These are phyloP conservation scores for Scelioninae gen. 2 DNA, from an alignment of 2,888 invertebrate species.

Conservation along the genomic window DNA sequence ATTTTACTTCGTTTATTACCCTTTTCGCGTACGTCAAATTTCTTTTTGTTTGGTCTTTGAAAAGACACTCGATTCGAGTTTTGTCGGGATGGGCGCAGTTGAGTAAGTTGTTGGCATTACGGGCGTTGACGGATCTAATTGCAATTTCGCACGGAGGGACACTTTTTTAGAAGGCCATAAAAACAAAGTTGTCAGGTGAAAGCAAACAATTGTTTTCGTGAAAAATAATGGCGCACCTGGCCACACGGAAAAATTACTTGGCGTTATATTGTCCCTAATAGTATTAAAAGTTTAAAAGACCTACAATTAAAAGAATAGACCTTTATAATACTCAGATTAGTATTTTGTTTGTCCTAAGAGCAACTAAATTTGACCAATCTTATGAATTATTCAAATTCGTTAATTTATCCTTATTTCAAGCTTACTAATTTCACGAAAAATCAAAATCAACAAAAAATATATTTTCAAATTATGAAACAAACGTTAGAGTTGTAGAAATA, in stretches of 20 bases:
- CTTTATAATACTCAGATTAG: no score
- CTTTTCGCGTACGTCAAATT: not conserved
- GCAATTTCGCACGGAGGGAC: slow-evolving; percentile 39
- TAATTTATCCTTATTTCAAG: no score
- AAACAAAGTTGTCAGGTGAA: slow-evolving; percentile 38
- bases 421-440: no score
- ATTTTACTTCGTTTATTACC: no score
- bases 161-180: slow-evolving; percentile 10
- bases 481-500: no score
- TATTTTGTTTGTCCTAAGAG: no score
- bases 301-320: not conserved
- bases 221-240: slow-evolving; percentile 35
- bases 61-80: not conserved
- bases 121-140: slow-evolving; percentile 47
- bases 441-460: no score
- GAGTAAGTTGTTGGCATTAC: slow-evolving; percentile 37
- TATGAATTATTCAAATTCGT: no score
- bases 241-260: slow-evolving; percentile 20
- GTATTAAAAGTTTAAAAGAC: slow-evolving; percentile 2
- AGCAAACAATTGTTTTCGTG: slow-evolving; percentile 21
- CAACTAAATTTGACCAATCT: no score
- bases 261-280: slow-evolving; percentile 41
- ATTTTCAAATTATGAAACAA: no score
- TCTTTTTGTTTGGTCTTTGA: not conserved
- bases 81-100: slow-evolving; percentile 11